Base-by-base conservation (phyloP, 2,113 vertebrate genomes). In the Turnix velox region DNA sequence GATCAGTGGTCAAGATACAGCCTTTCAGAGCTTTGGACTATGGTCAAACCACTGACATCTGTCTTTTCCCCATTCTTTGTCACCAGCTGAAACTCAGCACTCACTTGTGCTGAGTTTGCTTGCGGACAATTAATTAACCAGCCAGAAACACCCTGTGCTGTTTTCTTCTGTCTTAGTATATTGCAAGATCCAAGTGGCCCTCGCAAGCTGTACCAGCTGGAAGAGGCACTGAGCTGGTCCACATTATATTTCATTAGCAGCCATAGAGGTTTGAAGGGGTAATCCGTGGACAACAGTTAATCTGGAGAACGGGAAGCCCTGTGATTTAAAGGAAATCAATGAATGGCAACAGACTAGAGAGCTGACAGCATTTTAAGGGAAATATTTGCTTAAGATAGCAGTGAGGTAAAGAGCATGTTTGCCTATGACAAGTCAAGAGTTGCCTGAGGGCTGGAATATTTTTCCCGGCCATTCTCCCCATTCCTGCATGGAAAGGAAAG, bases 331-430 rank as follows among this genome's bases (percentile, higher is more conserved):
- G 81, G 84, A 92, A 93, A 95, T 96, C 92, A 66, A 92, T 94
- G n/a, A 85, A 62, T 62, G 57, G 66, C 74, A 91, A 87, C 62
- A 91, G 77, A 84, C 45, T 57, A 79, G 69, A 92, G 43, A 71
- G 69, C 13, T 81, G 77, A 72, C 69, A 94, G 66, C 49, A 69
- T 45, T 71, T 74, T 61, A 23, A 40, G 46, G 55, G n/a, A 93
- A 96, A 95, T 93, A 87, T 96, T 96, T 92, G 84, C 67, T 79
- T 73, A 84, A 95, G 94, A 96, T 95, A 96, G 67, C 58, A 62
- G 84, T 0, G 17, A 95, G 87, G 87, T 92, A 93, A 96, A 94
- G 94, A 92, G 62, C 94, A 85, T 95, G 87, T 96, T 96, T 96
- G 49, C 55, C 31, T 63, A 18, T 67, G 79, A 49, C 79, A 59